Conservation (phyloP, 1,140 invertebrate genomes). For the Listronotus oregonensis region DNA sequence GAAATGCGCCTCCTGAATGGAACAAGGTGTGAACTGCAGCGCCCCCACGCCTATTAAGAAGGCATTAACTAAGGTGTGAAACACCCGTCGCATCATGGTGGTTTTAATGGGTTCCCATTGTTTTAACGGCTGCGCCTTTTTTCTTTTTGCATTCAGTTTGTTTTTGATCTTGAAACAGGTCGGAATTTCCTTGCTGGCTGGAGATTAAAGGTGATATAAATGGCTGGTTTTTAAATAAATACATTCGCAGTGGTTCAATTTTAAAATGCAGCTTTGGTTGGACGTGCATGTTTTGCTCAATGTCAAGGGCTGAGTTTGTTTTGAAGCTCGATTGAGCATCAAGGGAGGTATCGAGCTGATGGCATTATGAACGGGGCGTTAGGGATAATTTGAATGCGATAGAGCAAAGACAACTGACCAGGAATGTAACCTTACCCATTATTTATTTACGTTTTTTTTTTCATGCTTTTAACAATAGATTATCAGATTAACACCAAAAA, state of each 20-base stretch:
- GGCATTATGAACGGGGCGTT: too few species aligned
- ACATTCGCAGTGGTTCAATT: neutral
- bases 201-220: slow-evolving; percentile 10
- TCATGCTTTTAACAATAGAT: too few species aligned
- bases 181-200: slow-evolving; percentile 3
- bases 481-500: too few species aligned
- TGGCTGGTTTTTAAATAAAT: neutral
- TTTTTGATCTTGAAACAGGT: slow-evolving; percentile 22
- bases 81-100: slow-evolving; percentile 36
- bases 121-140: slow-evolving; percentile 34
- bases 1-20: slow-evolving; percentile 32
- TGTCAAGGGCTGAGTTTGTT: too few species aligned
- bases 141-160: slow-evolving; percentile 9
- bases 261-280: too few species aligned
- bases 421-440: too few species aligned
- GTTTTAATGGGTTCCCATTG: slow-evolving; percentile 37
- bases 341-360: too few species aligned
- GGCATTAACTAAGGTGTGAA: slow-evolving; percentile 40
- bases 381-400: too few species aligned
- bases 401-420: too few species aligned
- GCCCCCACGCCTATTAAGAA: slow-evolving; percentile 38
- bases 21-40: slow-evolving; percentile 34
- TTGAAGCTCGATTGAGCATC: too few species aligned
- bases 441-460: too few species aligned
- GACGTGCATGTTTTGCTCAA: too few species aligned